Evolutionary conservation across 2,888 invertebrate species (phyloP), one percentile per base, ranked within the genome.

Genomic region (Caenorhabditis sp.): DNA sequence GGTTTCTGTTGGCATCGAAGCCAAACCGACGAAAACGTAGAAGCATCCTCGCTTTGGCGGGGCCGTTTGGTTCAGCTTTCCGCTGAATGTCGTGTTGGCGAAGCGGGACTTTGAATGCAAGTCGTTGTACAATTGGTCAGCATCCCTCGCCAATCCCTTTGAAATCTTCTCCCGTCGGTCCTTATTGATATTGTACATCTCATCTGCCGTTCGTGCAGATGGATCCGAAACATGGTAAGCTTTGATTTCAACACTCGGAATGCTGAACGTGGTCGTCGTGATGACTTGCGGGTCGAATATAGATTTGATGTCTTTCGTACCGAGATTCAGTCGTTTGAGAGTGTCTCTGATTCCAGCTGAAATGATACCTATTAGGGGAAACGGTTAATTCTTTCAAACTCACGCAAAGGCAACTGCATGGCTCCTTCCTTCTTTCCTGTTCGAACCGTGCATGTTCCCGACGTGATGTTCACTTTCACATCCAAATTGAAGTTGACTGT

Each of bases 1-100:
- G 26, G 98, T 98, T 91, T 98, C 97, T 87, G 95, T 96, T 0
- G 98, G 97, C 85, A 98, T 95, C 88, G 95, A 95, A 90, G 98
- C 96, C 80, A 99, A 91, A 2, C 96, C 96, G 92, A 96, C 93
- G 95, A 96, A 97, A 94, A 91, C 95, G 94, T 81, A 98, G 91
- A 91, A 79, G 94, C 94, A 68, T 94, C 97, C 89, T 94, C 95
- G 90, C 95, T 97, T 80, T 1, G 61, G 15, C 0, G 53, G 17
- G 0, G 35, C 8, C 6, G 6, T 6, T 22, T 65, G 46, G n/a
- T 22, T 43, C n/a, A n/a, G n/a, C 30, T 41, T 32, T 20, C 27
- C 58, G 27, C 6, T 20, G 8, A 15, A 22, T 2, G n/a, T 15
- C 0, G 13, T 45, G 13, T 53, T 61, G 1, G 62, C 30, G 27